Evolutionary conservation across 2,113 vertebrate genomes (phyloP), one percentile per base, ranked within the genome.

Genomic region (Mungos mungo): DNA sequence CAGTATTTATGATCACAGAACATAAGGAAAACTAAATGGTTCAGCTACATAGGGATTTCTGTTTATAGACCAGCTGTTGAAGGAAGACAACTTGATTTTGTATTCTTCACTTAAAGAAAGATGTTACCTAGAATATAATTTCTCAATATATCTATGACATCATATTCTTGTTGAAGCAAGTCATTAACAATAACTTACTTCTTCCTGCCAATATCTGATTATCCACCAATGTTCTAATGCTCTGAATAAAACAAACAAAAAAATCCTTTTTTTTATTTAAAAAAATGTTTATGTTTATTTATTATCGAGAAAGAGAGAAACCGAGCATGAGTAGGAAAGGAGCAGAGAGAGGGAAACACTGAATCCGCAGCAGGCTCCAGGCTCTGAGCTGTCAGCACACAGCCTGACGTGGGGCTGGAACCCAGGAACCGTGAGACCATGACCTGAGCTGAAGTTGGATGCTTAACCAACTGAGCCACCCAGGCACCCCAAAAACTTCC

Each of bases 11-110:
- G 80, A 93, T 95, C 76, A 95, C 21, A 97, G 96, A 96, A 88
- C 93, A 97, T 71, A 83, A 85, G 92, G 93, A 96, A 97, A 97
- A 88, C 84, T 68, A 97, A 97, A 77, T 79, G 69, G 84, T 72
- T 96, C 88, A 82, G 84, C 76, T 96, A 66, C 82, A 90, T 3
- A 80, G 27, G 96, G 52, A 94, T 68, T 92, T 97, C 82, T 98
- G 90, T 94, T 98, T 96, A 96, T 85, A 97, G 71, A 94, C 18
- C 27, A 96, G 90, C 71, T 93, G 60, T n/a, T 86, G 12, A 90
- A 71, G 68, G 89, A 97, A 92, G 81, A 89, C 5, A 71, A 92
- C 79, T 90, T 88, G 65, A 93, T 88, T 96, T 95, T 50, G 90
- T 66, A 95, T 95, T 90, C 77, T 23, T 95, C 74, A 93, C 27